Percentiles rank a stretch among this genome's conserved stretches.
These are phyloP conservation scores for Acanthacorydalis orientalis DNA, from an alignment of 2,888 invertebrate species.

Conservation along the genomic window DNA sequence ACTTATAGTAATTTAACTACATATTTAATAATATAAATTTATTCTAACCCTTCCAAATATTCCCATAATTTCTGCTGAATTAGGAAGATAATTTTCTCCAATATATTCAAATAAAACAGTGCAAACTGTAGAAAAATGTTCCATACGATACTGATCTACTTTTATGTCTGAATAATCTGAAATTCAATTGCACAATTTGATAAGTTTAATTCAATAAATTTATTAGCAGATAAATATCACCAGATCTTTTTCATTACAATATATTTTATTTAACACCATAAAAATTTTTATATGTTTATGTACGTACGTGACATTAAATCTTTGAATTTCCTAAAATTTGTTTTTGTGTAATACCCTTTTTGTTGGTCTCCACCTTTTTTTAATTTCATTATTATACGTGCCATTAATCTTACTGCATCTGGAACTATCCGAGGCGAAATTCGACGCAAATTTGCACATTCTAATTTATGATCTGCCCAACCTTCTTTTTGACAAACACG, in stretches of 20 bases:
- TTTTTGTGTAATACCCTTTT: constrained; percentile 50
- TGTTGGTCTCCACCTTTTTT: constrained; percentile 48
- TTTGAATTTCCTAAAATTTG: constrained; percentile 57
- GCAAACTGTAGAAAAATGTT: constrained; percentile 60
- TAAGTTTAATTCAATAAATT: not conserved
- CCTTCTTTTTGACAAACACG: constrained; percentile 62
- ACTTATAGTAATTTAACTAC: not conserved
- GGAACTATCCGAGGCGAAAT: constrained; percentile 57
- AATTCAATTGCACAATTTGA: constrained; percentile 9
- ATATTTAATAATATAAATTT: not conserved
- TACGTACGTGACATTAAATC: constrained; percentile 82
- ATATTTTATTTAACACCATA: not conserved
- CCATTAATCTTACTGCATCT: constrained; percentile 66
- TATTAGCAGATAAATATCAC: not conserved
- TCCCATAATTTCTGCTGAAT: constrained; percentile 59
- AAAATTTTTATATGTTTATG: not conserved
- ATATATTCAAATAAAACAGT: constrained; percentile 57
- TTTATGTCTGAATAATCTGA: constrained; percentile 72
- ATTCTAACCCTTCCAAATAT: constrained; percentile 69
- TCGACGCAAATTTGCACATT: constrained; percentile 60
- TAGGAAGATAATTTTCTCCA: constrained; percentile 51
- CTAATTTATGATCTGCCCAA: constrained; percentile 69
- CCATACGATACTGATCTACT: constrained; percentile 52
- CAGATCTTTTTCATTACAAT: not conserved
- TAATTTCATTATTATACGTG: constrained; percentile 54